phyloP scores from a whole-genome alignment of 2,113 vertebrate species.

The Colinus virginianus region DNA sequence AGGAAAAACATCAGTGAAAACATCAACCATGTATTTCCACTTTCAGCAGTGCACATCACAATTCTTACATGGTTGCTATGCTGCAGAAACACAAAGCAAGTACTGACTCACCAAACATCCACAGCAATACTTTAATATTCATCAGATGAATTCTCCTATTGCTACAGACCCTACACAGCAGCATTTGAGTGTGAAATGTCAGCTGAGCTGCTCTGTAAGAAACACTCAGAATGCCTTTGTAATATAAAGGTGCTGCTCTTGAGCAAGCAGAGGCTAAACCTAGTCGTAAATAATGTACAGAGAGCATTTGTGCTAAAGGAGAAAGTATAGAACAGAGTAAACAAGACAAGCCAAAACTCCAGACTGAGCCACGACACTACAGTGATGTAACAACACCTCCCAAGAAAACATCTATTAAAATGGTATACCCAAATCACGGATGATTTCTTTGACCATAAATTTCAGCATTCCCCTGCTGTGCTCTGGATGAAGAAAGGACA shows the following conservation, averaged over 20 bases:
- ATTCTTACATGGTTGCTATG: background rate
- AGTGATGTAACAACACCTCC: background rate
- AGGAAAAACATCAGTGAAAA: background rate
- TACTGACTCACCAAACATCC: background rate
- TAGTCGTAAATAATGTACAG: background rate
- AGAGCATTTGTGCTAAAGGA: background rate
- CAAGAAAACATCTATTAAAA: background rate
- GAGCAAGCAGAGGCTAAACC: background rate
- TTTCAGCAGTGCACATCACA: fast-evolving
- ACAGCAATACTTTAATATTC: background rate
- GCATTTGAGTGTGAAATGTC: background rate
- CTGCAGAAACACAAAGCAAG: background rate
- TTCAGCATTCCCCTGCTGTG: constrained; percentile 95
- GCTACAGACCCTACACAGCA: background rate
- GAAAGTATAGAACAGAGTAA: background rate
- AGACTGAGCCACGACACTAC: background rate
- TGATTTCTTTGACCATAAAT: constrained; percentile 97
- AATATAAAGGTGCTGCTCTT: background rate
- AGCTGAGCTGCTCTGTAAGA: background rate
- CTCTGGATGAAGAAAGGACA: constrained; percentile 95
- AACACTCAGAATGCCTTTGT: background rate
- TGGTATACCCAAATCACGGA: constrained; percentile 88
- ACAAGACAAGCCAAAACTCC: background rate
- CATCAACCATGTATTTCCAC: background rate
- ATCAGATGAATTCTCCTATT: background rate